These are phyloP conservation scores for Oreotrochilus melanogaster DNA, from an alignment of 2,113 vertebrate genomes.

Conservation along the genomic window DNA sequence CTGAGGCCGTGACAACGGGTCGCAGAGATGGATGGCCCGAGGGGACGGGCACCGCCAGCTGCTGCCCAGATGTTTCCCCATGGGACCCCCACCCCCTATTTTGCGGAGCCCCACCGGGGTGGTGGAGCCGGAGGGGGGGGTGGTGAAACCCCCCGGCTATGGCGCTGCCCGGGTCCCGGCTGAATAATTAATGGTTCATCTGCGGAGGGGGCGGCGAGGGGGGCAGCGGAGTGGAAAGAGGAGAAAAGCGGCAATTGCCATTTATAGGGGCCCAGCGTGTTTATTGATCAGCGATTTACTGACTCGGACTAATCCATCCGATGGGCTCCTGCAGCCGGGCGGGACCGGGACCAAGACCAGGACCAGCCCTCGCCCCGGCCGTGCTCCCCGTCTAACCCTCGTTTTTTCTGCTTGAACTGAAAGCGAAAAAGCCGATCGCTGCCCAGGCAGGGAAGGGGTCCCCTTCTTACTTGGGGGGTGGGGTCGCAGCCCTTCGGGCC, in stretches of 20 bases:
- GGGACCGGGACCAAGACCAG: neutral
- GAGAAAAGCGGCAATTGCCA: conserved; percentile 18
- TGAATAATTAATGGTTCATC: conserved; percentile 70
- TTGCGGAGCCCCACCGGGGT: neutral
- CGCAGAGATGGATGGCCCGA: neutral
- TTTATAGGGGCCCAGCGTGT: conserved; percentile 6
- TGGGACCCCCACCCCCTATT: neutral
- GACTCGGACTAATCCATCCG: conserved; percentile 19
- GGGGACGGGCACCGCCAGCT: conserved; percentile 6
- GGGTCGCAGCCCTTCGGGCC: accelerated
- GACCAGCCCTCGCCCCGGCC: neutral
- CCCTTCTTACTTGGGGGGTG: neutral
- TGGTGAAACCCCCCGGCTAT: neutral
- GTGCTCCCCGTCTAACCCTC: accelerated
- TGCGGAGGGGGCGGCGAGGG: neutral
- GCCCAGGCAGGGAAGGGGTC: neutral
- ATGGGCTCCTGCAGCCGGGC: neutral
- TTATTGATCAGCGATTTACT: conserved; percentile 62
- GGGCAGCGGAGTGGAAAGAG: conserved; percentile 43
- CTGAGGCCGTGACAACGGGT: neutral
- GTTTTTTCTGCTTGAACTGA: neutral
- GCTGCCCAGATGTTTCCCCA: conserved; percentile 48
- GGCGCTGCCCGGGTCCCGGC: conserved; percentile 44
- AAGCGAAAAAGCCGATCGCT: neutral
- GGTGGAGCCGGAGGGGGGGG: neutral